Evolutionary conservation across 2,888 invertebrate genomes (phyloP).

Genomic region (Drosophila testacea): DNA sequence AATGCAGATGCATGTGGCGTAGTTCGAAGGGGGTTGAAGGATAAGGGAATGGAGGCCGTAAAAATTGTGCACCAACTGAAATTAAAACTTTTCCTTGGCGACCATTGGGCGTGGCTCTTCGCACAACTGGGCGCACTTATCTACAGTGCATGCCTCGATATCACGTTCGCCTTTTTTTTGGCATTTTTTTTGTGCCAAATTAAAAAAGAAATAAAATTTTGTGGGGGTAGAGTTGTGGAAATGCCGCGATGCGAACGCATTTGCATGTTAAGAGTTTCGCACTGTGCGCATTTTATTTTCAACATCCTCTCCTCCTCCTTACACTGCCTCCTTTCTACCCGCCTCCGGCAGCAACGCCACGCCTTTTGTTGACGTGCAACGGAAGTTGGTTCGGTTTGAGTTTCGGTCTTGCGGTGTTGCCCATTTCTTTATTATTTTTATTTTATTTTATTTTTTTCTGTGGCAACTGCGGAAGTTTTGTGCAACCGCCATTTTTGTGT

Average conservation of each 20-base stretch:
- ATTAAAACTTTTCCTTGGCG: conserved; percentile 78
- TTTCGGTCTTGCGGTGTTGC: conserved; percentile 33
- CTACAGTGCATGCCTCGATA: conserved; percentile 70
- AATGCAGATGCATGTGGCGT: conserved; percentile 69
- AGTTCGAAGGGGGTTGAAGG: background rate
- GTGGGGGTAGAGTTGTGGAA: conserved; percentile 2
- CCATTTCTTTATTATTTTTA: conserved; percentile 37
- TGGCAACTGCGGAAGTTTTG: conserved; percentile 68
- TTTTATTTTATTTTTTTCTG: conserved; percentile 6
- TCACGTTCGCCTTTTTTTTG: conserved; percentile 61
- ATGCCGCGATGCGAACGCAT: conserved; percentile 56
- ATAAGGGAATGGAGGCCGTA: conserved; percentile 21
- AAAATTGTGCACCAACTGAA: conserved; percentile 70
- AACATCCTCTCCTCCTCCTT: conserved; percentile 16
- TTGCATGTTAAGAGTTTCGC: conserved; percentile 79
- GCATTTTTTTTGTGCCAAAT: conserved; percentile 55
- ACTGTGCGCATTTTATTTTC: conserved; percentile 69
- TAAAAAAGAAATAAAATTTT: conserved; percentile 70
- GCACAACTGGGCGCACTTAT: conserved; percentile 71
- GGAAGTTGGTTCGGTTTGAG: conserved; percentile 52
- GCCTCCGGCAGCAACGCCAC: conserved; percentile 10
- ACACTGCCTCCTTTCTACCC: background rate
- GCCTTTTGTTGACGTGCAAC: conserved; percentile 50
- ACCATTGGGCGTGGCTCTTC: conserved; percentile 58
- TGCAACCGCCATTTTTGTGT: conserved; percentile 67